phyloP scores from a whole-genome alignment of 2,797 vertebrate species.

The Epinephelus malabaricus region DNA sequence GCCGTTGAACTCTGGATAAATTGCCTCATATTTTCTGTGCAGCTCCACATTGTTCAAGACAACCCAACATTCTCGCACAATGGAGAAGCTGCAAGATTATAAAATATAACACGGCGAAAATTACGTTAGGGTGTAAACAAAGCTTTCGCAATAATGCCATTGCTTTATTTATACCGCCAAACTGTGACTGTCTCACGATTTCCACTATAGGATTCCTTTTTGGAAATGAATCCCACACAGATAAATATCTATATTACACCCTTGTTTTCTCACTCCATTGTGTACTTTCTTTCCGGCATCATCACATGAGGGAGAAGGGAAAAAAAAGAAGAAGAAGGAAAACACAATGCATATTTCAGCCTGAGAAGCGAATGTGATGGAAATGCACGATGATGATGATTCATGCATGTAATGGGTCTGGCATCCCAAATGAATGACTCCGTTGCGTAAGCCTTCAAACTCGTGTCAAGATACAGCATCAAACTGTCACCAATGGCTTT shows the following conservation, averaged over 20 bases:
- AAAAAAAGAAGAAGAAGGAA: slow-evolving; percentile 13
- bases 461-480: slow-evolving; percentile 52
- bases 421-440: slow-evolving; percentile 67
- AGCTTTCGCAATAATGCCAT: slow-evolving; percentile 18
- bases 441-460: slow-evolving; percentile 58
- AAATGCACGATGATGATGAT: slow-evolving; percentile 65
- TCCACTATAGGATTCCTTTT: neutral
- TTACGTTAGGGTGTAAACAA: slow-evolving; percentile 19
- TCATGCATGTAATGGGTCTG: slow-evolving; percentile 75
- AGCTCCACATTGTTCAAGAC: slow-evolving; percentile 55
- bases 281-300: slow-evolving; percentile 34
- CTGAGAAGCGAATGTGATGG: slow-evolving; percentile 63
- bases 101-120: slow-evolving; percentile 23
- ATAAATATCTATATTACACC: slow-evolving; percentile 29
- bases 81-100: slow-evolving; percentile 36
- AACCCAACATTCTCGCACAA: slow-evolving; percentile 53
- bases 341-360: slow-evolving; percentile 72
- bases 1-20: slow-evolving; percentile 71
- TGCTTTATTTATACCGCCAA: slow-evolving; percentile 9
- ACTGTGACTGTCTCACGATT: slow-evolving; percentile 6
- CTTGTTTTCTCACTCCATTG: slow-evolving; percentile 28
- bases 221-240: slow-evolving; percentile 25
- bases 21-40: slow-evolving; percentile 59
- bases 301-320: slow-evolving; percentile 17
- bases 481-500: slow-evolving; percentile 66